A percentile compares a stretch with the other conserved stretches of the same genome.
Conservation (phyloP, 2,113 vertebrate genomes). For the Columba livia region DNA sequence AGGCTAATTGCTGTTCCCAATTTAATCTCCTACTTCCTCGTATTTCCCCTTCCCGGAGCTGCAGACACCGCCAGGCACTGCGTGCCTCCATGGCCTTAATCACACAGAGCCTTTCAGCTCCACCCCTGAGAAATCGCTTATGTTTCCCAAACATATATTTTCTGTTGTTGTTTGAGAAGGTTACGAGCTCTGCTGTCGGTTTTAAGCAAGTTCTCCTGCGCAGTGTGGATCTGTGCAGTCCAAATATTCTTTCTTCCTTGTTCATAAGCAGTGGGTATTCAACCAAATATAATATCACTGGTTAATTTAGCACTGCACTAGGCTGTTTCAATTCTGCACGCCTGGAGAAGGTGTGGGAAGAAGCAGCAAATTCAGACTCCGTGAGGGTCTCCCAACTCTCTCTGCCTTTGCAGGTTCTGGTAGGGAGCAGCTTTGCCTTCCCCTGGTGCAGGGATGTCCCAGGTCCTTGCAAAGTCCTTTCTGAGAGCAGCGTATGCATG, state of each 20-base stretch:
- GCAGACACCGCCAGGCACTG: background rate
- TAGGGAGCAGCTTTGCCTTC: background rate
- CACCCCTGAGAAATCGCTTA: background rate
- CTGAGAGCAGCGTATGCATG: fast-evolving
- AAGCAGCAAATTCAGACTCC: background rate
- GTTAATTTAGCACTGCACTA: background rate
- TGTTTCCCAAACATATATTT: background rate
- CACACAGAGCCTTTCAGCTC: background rate
- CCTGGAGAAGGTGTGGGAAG: background rate
- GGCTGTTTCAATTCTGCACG: background rate
- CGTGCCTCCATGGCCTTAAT: background rate
- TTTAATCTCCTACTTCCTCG: background rate
- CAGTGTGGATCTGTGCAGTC: background rate
- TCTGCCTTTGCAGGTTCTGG: fast-evolving
- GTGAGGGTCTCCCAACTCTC: fast-evolving
- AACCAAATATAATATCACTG: background rate
- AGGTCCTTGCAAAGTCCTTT: background rate
- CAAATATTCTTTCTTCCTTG: background rate
- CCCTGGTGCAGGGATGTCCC: background rate
- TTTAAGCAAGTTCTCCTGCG: background rate
- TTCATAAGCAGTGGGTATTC: background rate
- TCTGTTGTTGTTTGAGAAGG: background rate
- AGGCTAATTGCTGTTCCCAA: background rate
- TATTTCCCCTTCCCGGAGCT: background rate
- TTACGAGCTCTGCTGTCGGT: background rate